Evolutionary conservation across 2,888 invertebrate species (phyloP).

Genomic region (Brenthis hecate): DNA sequence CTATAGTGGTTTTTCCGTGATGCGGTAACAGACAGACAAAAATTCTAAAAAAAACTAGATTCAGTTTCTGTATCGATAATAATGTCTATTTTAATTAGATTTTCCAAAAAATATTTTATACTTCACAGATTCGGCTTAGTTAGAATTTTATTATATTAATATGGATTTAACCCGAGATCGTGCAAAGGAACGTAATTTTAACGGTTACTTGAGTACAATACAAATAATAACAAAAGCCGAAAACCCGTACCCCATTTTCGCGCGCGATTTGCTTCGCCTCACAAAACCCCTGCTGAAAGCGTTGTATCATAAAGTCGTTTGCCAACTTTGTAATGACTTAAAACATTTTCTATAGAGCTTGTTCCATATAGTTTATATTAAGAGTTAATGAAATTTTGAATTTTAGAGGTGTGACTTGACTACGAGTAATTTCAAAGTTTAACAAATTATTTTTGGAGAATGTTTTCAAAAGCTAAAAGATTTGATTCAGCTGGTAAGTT

Average conservation of each 20-base stretch:
- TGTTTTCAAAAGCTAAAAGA: slow-evolving; percentile 77
- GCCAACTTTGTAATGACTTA: slow-evolving; percentile 3
- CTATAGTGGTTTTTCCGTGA: no score
- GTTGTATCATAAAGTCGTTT: background rate
- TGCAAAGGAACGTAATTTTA: slow-evolving; percentile 47
- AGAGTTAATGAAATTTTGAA: no score
- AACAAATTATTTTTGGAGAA: slow-evolving; percentile 41
- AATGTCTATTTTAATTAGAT: no score
- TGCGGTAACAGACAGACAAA: no score
- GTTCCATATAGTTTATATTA: background rate
- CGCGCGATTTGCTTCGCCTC: slow-evolving; percentile 42
- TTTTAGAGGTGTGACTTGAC: background rate
- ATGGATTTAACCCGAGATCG: background rate
- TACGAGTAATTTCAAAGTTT: background rate
- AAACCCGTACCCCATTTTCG: slow-evolving; percentile 36
- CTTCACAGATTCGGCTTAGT: no score
- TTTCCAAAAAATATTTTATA: no score
- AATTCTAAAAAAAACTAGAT: no score
- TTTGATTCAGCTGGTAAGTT: slow-evolving; percentile 70
- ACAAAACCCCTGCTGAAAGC: background rate
- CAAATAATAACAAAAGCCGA: slow-evolving; percentile 29
- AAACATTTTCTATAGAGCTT: background rate
- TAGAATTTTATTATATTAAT: no score
- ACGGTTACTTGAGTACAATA: slow-evolving; percentile 42
- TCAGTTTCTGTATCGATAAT: no score